These are phyloP conservation scores for Ia io DNA, from an alignment of 2,113 vertebrate species.

Conservation along the genomic window DNA sequence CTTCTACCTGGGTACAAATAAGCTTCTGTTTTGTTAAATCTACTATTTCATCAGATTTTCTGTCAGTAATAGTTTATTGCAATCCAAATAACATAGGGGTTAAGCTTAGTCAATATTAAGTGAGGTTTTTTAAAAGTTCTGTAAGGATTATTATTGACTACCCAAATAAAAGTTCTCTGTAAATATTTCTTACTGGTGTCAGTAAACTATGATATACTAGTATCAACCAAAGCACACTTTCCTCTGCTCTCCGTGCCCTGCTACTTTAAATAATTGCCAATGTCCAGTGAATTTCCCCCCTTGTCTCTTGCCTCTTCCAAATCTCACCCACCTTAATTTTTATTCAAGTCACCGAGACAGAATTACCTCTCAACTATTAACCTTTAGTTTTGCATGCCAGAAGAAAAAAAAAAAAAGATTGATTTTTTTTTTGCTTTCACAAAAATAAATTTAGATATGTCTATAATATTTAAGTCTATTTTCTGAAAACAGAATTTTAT, in stretches of 20 bases:
- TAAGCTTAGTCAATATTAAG: not conserved
- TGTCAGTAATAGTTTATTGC: not conserved
- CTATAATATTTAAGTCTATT: not conserved
- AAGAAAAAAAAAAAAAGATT: not conserved
- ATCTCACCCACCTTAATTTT: not conserved
- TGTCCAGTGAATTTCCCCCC: not conserved
- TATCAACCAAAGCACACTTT: not conserved
- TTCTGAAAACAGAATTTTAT: not conserved
- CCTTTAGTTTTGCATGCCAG: not conserved
- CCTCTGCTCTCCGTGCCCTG: not conserved
- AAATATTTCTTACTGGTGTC: not conserved
- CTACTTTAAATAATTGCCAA: not conserved
- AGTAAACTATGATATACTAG: not conserved
- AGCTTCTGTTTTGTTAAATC: not conserved
- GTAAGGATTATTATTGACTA: not conserved
- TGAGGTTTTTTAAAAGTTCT: not conserved
- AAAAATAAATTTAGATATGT: constrained; percentile 14
- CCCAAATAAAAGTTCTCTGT: not conserved
- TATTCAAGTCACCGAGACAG: not conserved
- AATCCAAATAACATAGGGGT: not conserved
- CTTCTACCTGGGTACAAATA: not conserved
- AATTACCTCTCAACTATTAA: not conserved
- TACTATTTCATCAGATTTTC: not conserved
- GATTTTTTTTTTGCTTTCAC: not conserved
- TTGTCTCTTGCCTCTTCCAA: not conserved